A percentile compares a stretch with the other conserved stretches of the same genome.
Evolutionary conservation across 2,113 vertebrate genomes (phyloP).

Genomic region (Australoheros scitulus): DNA sequence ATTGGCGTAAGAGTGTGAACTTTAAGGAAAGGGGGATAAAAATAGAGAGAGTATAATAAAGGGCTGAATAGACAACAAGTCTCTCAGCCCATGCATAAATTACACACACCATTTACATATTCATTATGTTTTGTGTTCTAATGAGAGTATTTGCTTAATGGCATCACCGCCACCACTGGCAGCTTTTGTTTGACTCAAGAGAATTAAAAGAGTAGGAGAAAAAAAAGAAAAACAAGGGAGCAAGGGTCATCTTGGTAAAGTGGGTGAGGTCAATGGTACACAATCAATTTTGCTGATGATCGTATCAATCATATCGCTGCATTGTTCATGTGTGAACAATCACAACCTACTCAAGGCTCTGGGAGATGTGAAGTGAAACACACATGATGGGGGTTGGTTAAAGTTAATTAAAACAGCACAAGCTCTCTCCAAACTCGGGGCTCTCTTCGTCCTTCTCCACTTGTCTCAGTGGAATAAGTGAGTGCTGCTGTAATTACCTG

Average conservation of each 20-base stretch:
- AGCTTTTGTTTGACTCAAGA: conserved; percentile 68
- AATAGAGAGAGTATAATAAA: conserved; percentile 67
- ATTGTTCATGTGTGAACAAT: conserved; percentile 27
- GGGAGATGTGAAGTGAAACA: conserved; percentile 46
- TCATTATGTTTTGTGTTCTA: conserved; percentile 80
- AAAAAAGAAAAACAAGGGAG: conserved; percentile 31
- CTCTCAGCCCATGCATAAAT: conserved; percentile 75
- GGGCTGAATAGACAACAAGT: conserved; percentile 63
- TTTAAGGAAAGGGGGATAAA: conserved; percentile 52
- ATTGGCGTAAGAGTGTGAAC: conserved; percentile 47
- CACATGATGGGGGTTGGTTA: conserved; percentile 64
- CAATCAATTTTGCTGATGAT: conserved; percentile 62
- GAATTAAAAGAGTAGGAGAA: conserved; percentile 31
- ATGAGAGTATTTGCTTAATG: conserved; percentile 79
- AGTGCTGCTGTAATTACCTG: conserved; percentile 70
- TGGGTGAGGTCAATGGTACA: conserved; percentile 55
- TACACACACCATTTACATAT: conserved; percentile 80
- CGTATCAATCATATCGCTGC: conserved; percentile 46
- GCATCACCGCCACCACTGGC: conserved; percentile 58
- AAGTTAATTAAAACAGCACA: conserved; percentile 78
- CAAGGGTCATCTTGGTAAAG: conserved; percentile 59
- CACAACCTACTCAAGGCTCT: conserved; percentile 25
- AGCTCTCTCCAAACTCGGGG: conserved; percentile 66
- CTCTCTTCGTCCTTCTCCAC: conserved; percentile 56
- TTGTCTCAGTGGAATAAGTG: conserved; percentile 73